Evolutionary conservation across 2,113 vertebrate genomes (phyloP).

Genomic region (Probosciger aterrimus): DNA sequence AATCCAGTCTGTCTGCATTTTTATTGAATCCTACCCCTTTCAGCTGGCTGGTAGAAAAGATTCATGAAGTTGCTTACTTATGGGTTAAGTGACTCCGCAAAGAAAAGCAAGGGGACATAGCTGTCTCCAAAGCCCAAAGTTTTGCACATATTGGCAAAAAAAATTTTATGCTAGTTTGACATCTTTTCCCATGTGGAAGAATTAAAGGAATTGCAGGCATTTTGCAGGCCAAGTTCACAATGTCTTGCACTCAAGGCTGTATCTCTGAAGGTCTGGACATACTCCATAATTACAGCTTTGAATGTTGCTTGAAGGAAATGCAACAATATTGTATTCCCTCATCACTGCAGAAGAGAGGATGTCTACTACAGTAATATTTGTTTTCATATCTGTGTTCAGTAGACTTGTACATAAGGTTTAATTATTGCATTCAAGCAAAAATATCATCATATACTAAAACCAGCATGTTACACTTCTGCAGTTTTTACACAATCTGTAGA

Average conservation of each 20-base stretch:
- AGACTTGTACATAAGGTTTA: constrained; percentile 11
- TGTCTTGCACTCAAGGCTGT: background rate
- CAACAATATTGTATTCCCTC: background rate
- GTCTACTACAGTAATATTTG: background rate
- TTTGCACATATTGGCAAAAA: background rate
- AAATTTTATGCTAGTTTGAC: background rate
- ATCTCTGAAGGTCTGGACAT: background rate
- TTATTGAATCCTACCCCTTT: background rate
- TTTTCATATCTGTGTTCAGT: background rate
- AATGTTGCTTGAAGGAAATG: background rate
- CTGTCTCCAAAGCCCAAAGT: background rate
- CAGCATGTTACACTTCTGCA: constrained; percentile 25
- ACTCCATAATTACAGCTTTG: background rate
- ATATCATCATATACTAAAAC: constrained; percentile 14
- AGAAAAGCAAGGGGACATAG: background rate
- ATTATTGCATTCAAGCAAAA: constrained; percentile 39
- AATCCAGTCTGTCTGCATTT: background rate
- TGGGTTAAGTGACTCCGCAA: background rate
- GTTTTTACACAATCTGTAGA: constrained; percentile 44
- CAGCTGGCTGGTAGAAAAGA: background rate
- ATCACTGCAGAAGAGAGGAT: background rate
- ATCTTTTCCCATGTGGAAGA: background rate
- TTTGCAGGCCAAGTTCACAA: background rate
- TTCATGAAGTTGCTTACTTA: background rate
- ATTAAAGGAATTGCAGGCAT: background rate